Evolutionary conservation across 2,888 invertebrate genomes (phyloP), one percentile per base, ranked within the genome.

Genomic region (Lissocephala sabroskyi): DNA sequence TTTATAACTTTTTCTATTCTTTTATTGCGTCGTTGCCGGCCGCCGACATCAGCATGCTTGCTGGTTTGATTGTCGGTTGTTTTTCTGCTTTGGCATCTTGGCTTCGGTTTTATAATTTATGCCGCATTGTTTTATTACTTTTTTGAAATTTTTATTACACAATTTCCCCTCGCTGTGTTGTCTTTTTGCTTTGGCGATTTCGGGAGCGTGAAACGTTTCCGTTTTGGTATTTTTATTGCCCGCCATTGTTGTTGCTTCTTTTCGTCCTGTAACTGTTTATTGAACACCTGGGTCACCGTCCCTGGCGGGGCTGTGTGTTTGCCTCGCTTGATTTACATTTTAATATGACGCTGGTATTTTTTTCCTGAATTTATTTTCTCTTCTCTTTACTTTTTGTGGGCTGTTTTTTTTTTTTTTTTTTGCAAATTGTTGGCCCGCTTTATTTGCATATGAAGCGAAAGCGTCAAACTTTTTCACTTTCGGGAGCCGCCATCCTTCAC

Each of bases 391-490:
- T 16, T 35, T 13, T 35, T 16, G 26, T 39, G 44, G 42, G 45
- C 41, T 44, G 7, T 5, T 23, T 23, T 23, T 23, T 23, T 5
- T 23, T 5, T 33, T n/a, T 6, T 11, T n/a, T 65, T 64, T 36
- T 62, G 54, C 30, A 45, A 49, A 54, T 49, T 52, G 56, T 46
- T 42, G 51, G 45, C 56, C 49, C 56, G 44, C 47, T 43, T 62
- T 65, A 65, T 65, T 65, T 65, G 65, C 65, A 65, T 65, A 65
- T 59, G 52, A 65, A 65, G 14, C 4, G 5, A 42, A 54, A 45
- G 17, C 44, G 37, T 41, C 5, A 33, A 14, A 2, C 19, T 19
- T 28, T 42, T 29, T 18, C n/a, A n/a, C n/a, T n/a, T 9, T 28
- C 32, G 33, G 11, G 11, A n/a, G n/a, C n/a, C n/a, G n/a, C n/a